A percentile compares a stretch with the other conserved stretches of the same genome.
phyloP scores from a whole-genome alignment of 2,113 vertebrate genomes.

The Bombycilla garrulus region DNA sequence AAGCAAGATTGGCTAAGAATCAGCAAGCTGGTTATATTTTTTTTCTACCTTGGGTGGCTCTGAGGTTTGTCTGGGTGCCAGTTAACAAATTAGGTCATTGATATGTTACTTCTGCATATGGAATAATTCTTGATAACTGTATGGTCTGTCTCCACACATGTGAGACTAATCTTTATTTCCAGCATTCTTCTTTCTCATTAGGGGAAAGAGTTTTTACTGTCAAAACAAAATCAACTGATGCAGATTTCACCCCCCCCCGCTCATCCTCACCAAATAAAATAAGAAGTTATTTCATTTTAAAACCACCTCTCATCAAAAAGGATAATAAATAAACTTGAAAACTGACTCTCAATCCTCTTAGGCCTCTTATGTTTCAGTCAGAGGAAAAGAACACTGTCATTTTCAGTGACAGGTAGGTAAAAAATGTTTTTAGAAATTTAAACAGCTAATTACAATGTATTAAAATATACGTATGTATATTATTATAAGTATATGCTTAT shows the following conservation, averaged over 20 bases:
- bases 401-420: not conserved
- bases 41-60: slow-evolving; percentile 31
- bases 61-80: slow-evolving; percentile 32
- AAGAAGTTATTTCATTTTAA: not conserved
- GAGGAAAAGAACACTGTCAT: not conserved
- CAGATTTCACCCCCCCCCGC: not conserved
- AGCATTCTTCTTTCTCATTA: not conserved
- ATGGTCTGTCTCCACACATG: not conserved
- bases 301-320: not conserved
- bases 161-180: not conserved
- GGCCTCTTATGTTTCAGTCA: not conserved
- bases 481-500: not conserved
- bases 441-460: not conserved
- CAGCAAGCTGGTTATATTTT: not conserved
- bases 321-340: not conserved
- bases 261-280: not conserved
- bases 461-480: not conserved
- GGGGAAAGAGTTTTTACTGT: not conserved
- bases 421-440: not conserved
- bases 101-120: not conserved
- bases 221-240: not conserved
- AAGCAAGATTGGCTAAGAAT: slow-evolving; percentile 14
- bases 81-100: slow-evolving; percentile 46
- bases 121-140: not conserved
- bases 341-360: not conserved